A percentile compares a stretch with the other conserved stretches of the same genome.
Conservation (phyloP, 1,140 invertebrate genomes). For the Yoshiicerus persimilis region DNA sequence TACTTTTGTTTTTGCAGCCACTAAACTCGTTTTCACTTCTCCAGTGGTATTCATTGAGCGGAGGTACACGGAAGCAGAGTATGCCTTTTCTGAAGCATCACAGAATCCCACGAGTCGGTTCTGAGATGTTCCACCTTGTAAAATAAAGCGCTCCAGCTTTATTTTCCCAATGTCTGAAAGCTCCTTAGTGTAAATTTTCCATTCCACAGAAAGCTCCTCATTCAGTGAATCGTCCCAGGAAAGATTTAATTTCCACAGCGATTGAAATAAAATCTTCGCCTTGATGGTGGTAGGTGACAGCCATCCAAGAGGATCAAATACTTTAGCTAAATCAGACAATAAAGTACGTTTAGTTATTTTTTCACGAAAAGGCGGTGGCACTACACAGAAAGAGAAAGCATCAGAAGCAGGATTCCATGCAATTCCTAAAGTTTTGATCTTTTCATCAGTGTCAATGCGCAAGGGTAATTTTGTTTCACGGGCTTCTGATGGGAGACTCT, state of each 20-base stretch:
- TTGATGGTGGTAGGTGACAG: conserved; percentile 43
- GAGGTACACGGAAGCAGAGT: neutral
- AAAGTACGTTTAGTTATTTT: neutral
- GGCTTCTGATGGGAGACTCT: neutral
- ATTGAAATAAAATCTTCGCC: conserved; percentile 52
- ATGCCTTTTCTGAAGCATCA: neutral
- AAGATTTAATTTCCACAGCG: conserved; percentile 51
- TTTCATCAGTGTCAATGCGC: neutral
- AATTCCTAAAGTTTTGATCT: neutral
- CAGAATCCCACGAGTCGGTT: neutral
- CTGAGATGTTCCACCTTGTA: conserved; percentile 43
- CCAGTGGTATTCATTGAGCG: conserved; percentile 23
- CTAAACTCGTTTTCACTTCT: neutral
- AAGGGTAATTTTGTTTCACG: neutral
- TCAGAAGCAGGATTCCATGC: neutral
- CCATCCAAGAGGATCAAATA: conserved; percentile 37
- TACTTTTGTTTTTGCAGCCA: conserved; percentile 28
- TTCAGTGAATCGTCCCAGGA: conserved; percentile 53
- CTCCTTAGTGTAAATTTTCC: no score
- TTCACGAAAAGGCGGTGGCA: neutral
- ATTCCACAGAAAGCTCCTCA: no score
- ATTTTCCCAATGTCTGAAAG: no score
- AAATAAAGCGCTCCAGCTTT: no score
- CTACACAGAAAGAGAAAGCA: neutral
- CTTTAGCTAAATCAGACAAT: conserved; percentile 16